Evolutionary conservation across 2,888 invertebrate species (phyloP).

Genomic region (Hecatera dysodea): DNA sequence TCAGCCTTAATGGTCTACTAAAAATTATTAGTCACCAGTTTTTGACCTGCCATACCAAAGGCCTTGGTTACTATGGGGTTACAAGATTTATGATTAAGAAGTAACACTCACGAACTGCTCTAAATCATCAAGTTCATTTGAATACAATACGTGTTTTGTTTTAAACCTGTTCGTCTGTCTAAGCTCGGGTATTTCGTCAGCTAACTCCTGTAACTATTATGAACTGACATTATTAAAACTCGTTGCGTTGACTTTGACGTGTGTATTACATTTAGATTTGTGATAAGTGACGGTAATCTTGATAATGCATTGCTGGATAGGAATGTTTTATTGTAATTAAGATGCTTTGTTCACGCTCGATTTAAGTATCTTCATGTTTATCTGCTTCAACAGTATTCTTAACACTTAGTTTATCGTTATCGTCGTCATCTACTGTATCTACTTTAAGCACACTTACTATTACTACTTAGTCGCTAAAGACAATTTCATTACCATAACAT

Average conservation of each 20-base stretch:
- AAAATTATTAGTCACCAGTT: slow-evolving; percentile 29
- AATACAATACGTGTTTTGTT: slow-evolving; percentile 80
- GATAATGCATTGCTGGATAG: slow-evolving; percentile 8
- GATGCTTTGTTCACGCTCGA: neutral
- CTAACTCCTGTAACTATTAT: slow-evolving; percentile 54
- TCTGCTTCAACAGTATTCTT: neutral
- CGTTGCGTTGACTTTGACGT: slow-evolving; percentile 62
- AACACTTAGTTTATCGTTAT: neutral
- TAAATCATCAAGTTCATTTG: slow-evolving; percentile 80
- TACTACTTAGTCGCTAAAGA: neutral
- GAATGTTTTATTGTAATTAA: slow-evolving; percentile 30
- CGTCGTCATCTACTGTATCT: neutral
- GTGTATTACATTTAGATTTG: slow-evolving; percentile 47
- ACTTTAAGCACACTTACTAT: neutral
- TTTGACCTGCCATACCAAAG: slow-evolving; percentile 41
- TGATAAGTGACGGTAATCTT: slow-evolving; percentile 40
- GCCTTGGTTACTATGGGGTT: slow-evolving; percentile 63
- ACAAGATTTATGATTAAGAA: slow-evolving; percentile 72
- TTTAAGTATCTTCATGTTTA: neutral
- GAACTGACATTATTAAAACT: slow-evolving; percentile 48
- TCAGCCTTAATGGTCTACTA: slow-evolving; percentile 18
- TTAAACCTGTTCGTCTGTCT: slow-evolving; percentile 71
- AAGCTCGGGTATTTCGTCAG: slow-evolving; percentile 47
- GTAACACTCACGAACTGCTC: slow-evolving; percentile 73
- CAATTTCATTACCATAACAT: slow-evolving; percentile 5